Base-by-base conservation (phyloP, 2,888 invertebrate species). In the Tetragonisca angustula region DNA sequence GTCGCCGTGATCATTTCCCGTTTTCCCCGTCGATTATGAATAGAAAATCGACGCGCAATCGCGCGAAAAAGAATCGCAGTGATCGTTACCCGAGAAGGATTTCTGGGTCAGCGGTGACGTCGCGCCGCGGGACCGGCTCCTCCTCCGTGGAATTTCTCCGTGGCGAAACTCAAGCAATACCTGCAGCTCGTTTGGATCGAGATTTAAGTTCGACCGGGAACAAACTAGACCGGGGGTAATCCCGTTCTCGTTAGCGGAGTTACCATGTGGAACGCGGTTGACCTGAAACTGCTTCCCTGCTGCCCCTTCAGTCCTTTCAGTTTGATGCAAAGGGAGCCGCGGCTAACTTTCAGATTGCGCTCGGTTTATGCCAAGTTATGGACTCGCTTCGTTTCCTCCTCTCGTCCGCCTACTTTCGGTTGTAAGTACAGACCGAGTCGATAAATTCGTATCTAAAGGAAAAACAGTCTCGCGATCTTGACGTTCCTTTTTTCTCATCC, bases 141-240 rank as follows among this genome's bases (percentile, higher is more conserved):
- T 62, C 72, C 27, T 50, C 27, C n/a, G n/a, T 43, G 27, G 64
- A n/a, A 36, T 32, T 36, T 52, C 62, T n/a, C 43, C 43, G 43
- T n/a, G 52, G n/a, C 19, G 64, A 64, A 24, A 52, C 52, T 32
- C 50, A 21, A 36, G 74, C 19, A 64, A 65, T 65, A 64, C 52
- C 32, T 64, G 64, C 24, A 32, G 36, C 52, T 36, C 52, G 74
- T 64, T 74, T 13, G 62, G 50, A 52, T 52, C 62, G 64, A 36
- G n/a, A 52, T 52, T 64, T 52, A 64, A 64, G 73, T 74, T 73
- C 73, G 72, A 50, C 72, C 15, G 49, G 50, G 32, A 73, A n/a
- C 50, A 50, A 73, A 62, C 73, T 54, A 19, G 36, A 65, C 19
- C 32, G 36, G 27, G 27, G n/a, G 72, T 62, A 72, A 62, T 72